Conservation (phyloP, 2,888 invertebrate species). For the Nymphalis c-album region DNA sequence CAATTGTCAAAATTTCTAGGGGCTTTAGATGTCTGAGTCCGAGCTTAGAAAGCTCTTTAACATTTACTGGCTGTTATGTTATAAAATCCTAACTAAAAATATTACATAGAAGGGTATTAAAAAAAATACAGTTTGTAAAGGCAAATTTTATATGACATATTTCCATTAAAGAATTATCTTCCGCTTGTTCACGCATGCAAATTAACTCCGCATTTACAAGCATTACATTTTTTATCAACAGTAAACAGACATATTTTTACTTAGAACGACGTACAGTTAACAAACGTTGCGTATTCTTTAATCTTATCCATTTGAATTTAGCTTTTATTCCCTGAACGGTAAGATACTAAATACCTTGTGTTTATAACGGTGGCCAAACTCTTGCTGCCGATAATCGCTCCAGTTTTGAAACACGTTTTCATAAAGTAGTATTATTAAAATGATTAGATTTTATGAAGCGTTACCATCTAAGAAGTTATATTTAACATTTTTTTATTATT, state of each 20-base stretch:
- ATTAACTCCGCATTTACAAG: neutral
- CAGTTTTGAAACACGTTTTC: neutral
- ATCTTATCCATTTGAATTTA: neutral
- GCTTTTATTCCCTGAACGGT: neutral
- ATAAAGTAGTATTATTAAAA: conserved; percentile 7
- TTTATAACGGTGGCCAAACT: neutral
- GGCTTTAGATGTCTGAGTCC: no score
- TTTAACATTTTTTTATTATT: no score
- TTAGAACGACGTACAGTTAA: neutral
- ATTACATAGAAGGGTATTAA: neutral
- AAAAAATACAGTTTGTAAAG: neutral
- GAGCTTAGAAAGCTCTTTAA: no score
- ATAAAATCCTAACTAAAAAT: neutral
- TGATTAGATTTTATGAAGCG: neutral
- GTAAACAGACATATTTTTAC: neutral
- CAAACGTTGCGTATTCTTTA: neutral
- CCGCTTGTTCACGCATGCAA: conserved; percentile 2
- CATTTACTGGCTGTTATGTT: no score
- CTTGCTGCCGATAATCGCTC: neutral
- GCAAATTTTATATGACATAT: neutral
- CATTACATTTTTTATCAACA: conserved; percentile 5
- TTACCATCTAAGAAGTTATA: neutral
- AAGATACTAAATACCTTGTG: neutral
- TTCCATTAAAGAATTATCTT: neutral
- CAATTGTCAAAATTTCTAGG: no score